Percentiles rank a stretch among this genome's conserved stretches.
Evolutionary conservation across 92 coral and sea anemone species (phyloP).

Genomic region (Pocillopora grandis): DNA sequence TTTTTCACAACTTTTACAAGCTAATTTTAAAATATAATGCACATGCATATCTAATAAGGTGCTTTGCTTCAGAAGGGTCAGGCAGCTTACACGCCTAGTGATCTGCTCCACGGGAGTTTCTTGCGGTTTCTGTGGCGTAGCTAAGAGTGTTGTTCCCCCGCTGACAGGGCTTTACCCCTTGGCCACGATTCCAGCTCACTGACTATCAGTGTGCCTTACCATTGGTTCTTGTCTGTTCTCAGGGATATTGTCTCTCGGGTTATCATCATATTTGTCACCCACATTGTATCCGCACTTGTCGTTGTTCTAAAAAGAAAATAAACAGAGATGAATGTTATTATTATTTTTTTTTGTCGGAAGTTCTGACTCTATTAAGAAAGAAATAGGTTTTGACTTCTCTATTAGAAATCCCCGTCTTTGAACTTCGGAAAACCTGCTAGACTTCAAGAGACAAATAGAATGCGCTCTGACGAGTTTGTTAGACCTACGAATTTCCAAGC

Average conservation of each 20-base stretch:
- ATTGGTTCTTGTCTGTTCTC: constrained; percentile 22
- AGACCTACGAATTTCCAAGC: background rate
- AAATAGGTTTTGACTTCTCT: background rate
- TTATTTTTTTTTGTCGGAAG: background rate
- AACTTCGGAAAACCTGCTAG: no score
- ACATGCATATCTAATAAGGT: background rate
- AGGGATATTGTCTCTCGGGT: background rate
- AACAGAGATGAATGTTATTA: background rate
- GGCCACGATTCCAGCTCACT: background rate
- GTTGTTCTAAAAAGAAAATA: background rate
- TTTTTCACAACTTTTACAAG: background rate
- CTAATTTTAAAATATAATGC: background rate
- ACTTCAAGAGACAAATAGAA: background rate
- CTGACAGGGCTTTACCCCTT: background rate
- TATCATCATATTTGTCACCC: constrained; percentile 6
- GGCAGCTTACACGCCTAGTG: background rate
- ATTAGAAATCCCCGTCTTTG: no score
- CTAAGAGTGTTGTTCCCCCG: background rate
- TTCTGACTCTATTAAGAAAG: background rate
- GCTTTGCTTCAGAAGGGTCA: background rate
- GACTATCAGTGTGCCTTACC: background rate
- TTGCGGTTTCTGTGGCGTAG: background rate
- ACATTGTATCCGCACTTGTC: constrained; percentile 19
- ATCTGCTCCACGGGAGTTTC: background rate
- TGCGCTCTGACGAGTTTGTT: background rate